These are phyloP conservation scores for Stercorarius parasiticus DNA, from an alignment of 2,113 vertebrate genomes.

Conservation along the genomic window DNA sequence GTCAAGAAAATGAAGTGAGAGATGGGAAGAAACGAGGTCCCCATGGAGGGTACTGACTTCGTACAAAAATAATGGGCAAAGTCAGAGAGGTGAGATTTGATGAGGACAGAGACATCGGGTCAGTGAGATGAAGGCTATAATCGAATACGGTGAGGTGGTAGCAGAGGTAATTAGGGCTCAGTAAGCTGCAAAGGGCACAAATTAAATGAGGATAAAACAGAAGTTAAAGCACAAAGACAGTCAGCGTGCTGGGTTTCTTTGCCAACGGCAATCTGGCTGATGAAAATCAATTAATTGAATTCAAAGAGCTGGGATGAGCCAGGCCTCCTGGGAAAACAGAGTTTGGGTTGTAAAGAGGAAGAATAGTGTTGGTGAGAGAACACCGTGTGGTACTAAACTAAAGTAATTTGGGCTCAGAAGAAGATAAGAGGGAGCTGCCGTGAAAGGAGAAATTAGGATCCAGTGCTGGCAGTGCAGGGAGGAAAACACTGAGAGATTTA, in stretches of 20 bases:
- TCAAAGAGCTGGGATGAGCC: slow-evolving; percentile 53
- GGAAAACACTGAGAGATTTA: not conserved
- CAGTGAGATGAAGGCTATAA: slow-evolving; percentile 52
- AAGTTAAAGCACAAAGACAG: slow-evolving; percentile 57
- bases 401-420: slow-evolving; percentile 33
- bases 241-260: slow-evolving; percentile 13
- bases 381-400: not conserved
- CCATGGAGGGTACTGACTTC: not conserved
- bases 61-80: slow-evolving; percentile 41
- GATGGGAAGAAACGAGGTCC: not conserved
- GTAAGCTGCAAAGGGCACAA: slow-evolving; percentile 60
- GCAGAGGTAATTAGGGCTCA: slow-evolving; percentile 62
- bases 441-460: not conserved
- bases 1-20: not conserved
- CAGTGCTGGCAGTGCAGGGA: not conserved
- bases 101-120: slow-evolving; percentile 40
- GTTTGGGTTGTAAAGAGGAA: slow-evolving; percentile 20
- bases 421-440: slow-evolving; percentile 11
- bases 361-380: not conserved
- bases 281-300: slow-evolving; percentile 67
- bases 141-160: slow-evolving; percentile 41
- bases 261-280: slow-evolving; percentile 57
- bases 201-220: slow-evolving; percentile 60
- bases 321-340: slow-evolving; percentile 20
- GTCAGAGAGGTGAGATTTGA: slow-evolving; percentile 63